Conservation (phyloP, 2,888 invertebrate genomes). For the Dasysyrphus albostriatus region DNA sequence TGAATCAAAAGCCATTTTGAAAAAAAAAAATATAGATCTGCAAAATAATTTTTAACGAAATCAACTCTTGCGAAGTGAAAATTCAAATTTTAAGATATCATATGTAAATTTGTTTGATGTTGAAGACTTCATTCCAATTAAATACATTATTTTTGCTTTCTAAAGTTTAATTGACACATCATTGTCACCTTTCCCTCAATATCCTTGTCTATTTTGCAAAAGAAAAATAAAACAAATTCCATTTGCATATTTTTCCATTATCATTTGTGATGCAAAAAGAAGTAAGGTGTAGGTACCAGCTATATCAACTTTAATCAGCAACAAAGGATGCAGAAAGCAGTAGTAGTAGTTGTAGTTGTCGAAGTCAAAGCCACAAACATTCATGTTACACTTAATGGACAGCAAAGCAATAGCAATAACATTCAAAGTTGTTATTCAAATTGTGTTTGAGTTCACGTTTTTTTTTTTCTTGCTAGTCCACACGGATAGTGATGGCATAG, state of each 20-base stretch:
- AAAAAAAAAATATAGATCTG: no score
- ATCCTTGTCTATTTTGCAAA: no score
- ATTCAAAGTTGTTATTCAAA: constrained; percentile 12
- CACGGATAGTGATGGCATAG: background rate
- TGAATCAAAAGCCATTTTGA: no score
- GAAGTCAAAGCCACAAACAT: constrained; percentile 9
- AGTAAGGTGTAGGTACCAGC: background rate
- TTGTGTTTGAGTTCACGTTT: constrained; percentile 18
- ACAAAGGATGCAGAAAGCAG: background rate
- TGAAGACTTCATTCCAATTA: no score
- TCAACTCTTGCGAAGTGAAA: no score
- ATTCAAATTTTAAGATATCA: no score
- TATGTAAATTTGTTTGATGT: no score
- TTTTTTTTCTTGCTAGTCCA: background rate
- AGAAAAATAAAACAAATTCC: no score
- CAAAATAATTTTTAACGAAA: no score
- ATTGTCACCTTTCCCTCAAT: no score
- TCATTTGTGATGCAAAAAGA: constrained; percentile 10
- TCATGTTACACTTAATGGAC: constrained; percentile 7
- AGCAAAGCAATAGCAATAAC: background rate
- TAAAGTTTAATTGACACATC: no score
- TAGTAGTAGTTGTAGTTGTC: background rate
- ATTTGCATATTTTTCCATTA: constrained; percentile 19
- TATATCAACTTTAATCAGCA: constrained; percentile 10
- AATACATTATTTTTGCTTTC: no score